A percentile compares a stretch with the other conserved stretches of the same genome.
Evolutionary conservation across 2,888 invertebrate species (phyloP).

Genomic region (Sarcophaga variegata): DNA sequence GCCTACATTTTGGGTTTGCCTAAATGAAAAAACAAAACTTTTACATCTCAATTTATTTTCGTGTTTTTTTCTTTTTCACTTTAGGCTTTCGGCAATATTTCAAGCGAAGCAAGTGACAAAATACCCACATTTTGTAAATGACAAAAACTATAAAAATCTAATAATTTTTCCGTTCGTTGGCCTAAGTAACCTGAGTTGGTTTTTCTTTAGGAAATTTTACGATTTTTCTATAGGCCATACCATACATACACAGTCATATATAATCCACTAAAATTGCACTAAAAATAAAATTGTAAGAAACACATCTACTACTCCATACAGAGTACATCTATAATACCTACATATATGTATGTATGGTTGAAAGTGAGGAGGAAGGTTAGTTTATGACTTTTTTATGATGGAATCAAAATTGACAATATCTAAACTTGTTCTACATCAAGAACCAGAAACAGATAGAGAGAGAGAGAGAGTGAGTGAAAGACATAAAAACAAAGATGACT

Average conservation of each 20-base stretch:
- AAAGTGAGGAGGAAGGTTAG: slow-evolving; percentile 17
- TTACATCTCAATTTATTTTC: slow-evolving; percentile 50
- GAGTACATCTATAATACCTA: neutral
- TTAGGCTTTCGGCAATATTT: neutral
- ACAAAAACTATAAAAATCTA: slow-evolving; percentile 65
- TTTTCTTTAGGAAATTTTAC: slow-evolving; percentile 53
- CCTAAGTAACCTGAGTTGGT: slow-evolving; percentile 51
- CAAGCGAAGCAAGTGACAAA: slow-evolving; percentile 30
- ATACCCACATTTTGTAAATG: slow-evolving; percentile 59
- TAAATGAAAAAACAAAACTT: slow-evolving; percentile 7
- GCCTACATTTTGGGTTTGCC: slow-evolving; percentile 32
- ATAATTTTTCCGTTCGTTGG: slow-evolving; percentile 46
- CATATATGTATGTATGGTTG: neutral
- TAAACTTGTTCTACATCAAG: slow-evolving; percentile 30
- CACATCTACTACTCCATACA: neutral
- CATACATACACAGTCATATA: slow-evolving; percentile 21
- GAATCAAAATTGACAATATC: slow-evolving; percentile 59
- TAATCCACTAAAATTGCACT: slow-evolving; percentile 57
- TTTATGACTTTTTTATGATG: slow-evolving; percentile 68
- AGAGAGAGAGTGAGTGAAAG: neutral
- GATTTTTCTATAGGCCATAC: slow-evolving; percentile 68
- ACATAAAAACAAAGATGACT: slow-evolving; percentile 48
- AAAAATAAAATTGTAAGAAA: slow-evolving; percentile 15
- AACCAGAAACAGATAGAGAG: neutral
- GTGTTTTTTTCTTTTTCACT: neutral